These are phyloP conservation scores for Rhimphoctona megacephalus DNA, from an alignment of 2,888 invertebrate genomes.

Conservation along the genomic window DNA sequence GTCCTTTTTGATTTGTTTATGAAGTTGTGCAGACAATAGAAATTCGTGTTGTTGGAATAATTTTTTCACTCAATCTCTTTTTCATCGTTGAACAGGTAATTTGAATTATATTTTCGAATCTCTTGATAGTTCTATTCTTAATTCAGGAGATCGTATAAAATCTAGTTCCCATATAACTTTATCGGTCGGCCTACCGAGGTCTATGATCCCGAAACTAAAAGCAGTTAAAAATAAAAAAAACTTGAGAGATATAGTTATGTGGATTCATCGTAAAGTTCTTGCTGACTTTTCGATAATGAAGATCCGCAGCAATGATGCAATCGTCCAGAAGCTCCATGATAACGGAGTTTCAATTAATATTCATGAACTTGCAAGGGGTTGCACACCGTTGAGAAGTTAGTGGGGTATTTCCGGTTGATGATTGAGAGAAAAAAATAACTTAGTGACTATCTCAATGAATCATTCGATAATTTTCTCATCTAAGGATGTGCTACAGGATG, in stretches of 20 bases:
- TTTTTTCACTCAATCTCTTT: not conserved
- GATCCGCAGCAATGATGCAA: slow-evolving; percentile 75
- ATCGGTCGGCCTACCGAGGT: slow-evolving; percentile 4
- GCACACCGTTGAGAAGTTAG: slow-evolving; percentile 51
- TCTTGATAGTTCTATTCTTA: not conserved
- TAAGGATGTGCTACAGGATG: too few species aligned
- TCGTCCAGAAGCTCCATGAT: slow-evolving; percentile 83
- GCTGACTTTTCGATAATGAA: slow-evolving; percentile 60
- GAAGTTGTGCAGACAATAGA: not conserved
- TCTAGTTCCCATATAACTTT: not conserved
- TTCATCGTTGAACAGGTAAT: not conserved
- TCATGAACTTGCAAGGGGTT: slow-evolving; percentile 27
- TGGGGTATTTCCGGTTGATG: slow-evolving; percentile 33
- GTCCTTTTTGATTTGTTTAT: not conserved
- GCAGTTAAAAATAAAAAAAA: not conserved
- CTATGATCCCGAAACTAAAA: slow-evolving; percentile 25
- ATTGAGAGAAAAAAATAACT: slow-evolving; percentile 44
- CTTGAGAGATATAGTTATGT: slow-evolving; percentile 18
- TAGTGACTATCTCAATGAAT: slow-evolving; percentile 48
- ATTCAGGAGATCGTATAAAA: not conserved
- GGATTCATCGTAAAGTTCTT: slow-evolving; percentile 55
- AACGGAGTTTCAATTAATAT: slow-evolving; percentile 83
- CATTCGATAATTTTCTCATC: slow-evolving; percentile 50
- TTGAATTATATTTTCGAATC: not conserved
- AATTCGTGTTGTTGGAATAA: not conserved